phyloP scores from a whole-genome alignment of 2,888 invertebrate genomes.

The Dusona sp. region DNA sequence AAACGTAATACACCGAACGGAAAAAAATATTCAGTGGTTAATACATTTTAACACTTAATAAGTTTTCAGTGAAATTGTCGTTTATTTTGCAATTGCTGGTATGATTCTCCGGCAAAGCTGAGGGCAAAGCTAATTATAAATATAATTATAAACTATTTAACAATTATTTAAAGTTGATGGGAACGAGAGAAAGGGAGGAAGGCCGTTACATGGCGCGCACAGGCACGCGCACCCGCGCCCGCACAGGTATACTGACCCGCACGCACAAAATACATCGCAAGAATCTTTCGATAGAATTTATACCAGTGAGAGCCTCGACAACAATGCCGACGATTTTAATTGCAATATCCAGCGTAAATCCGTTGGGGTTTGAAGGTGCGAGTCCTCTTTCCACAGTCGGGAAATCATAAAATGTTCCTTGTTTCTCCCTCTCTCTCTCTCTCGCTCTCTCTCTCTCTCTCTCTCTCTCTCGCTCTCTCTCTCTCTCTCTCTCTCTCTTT shows the following conservation, averaged over 20 bases:
- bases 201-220: background rate
- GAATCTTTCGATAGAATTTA: slow-evolving; percentile 44
- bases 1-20: background rate
- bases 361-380: slow-evolving; percentile 34
- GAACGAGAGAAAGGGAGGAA: background rate
- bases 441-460: slow-evolving; percentile 10
- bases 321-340: slow-evolving; percentile 75
- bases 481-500: slow-evolving; percentile 15
- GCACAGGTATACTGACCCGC: background rate
- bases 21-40: too few species aligned
- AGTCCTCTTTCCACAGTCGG: slow-evolving; percentile 72
- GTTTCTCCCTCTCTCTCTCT: slow-evolving; percentile 10
- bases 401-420: slow-evolving; percentile 78
- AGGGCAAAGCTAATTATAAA: background rate
- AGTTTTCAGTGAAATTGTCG: background rate
- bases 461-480: slow-evolving; percentile 17
- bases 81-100: background rate
- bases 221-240: background rate
- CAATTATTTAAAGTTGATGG: background rate
- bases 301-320: slow-evolving; percentile 49
- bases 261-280: background rate
- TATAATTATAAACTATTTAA: background rate
- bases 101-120: background rate
- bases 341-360: slow-evolving; percentile 77
- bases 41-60: too few species aligned